Conservation (phyloP, 2,888 invertebrate species). For the Leucania comma region DNA sequence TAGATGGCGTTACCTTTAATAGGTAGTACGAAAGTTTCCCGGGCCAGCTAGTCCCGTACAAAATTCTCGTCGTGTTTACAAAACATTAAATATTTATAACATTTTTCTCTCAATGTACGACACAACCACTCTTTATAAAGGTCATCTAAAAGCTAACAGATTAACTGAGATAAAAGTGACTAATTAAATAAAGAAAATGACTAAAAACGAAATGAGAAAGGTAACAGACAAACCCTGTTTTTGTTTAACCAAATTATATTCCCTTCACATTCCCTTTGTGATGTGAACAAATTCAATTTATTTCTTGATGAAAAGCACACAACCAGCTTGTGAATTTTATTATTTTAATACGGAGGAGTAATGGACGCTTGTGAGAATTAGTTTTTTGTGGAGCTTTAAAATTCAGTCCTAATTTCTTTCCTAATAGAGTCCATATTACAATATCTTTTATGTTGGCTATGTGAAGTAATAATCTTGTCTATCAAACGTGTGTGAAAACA, state of each 20-base stretch:
- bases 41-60: too few species aligned
- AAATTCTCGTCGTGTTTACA: neutral
- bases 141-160: slow-evolving; percentile 4
- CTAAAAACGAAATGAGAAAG: slow-evolving; percentile 11
- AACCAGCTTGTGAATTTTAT: slow-evolving; percentile 42
- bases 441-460: neutral
- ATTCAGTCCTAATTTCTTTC: neutral
- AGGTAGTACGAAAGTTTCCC: too few species aligned
- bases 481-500: slow-evolving; percentile 21
- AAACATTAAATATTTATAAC: neutral
- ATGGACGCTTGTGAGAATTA: slow-evolving; percentile 31
- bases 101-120: neutral
- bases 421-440: slow-evolving; percentile 5
- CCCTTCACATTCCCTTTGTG: slow-evolving; percentile 32
- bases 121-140: neutral
- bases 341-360: slow-evolving; percentile 47
- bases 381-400: slow-evolving; percentile 30
- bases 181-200: slow-evolving; percentile 36
- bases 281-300: slow-evolving; percentile 55
- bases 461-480: slow-evolving; percentile 13
- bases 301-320: slow-evolving; percentile 51
- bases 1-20: too few species aligned
- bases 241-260: slow-evolving; percentile 47
- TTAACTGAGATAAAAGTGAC: slow-evolving; percentile 8
- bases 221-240: slow-evolving; percentile 31